Conservation (phyloP, 37 sponge, comb jelly and placozoan genomes). For the Petrosia ficiformis region DNA sequence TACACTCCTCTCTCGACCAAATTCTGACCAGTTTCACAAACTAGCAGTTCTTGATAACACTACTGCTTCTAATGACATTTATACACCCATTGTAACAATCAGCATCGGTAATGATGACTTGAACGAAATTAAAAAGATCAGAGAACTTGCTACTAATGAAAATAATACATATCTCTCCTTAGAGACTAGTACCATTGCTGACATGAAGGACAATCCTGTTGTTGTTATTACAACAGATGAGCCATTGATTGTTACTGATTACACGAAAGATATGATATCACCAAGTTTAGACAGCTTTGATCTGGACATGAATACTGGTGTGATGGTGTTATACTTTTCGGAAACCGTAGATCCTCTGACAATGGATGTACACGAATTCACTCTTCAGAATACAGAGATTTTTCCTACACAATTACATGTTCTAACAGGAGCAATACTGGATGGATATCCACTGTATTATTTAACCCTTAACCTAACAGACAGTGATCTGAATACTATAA, state of each 20-base stretch:
- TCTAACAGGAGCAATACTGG: constrained; percentile 46
- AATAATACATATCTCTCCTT: constrained; percentile 67
- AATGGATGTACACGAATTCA: constrained; percentile 60
- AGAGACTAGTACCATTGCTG: constrained; percentile 31
- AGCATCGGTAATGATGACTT: constrained; percentile 62
- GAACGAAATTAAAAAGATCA: constrained; percentile 67
- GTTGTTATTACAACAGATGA: constrained; percentile 10
- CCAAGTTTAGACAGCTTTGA: constrained; percentile 61
- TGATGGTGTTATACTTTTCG: constrained; percentile 62
- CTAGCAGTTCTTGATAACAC: constrained; percentile 20
- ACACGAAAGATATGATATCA: constrained; percentile 35
- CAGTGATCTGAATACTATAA: constrained; percentile 75
- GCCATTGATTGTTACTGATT: constrained; percentile 57
- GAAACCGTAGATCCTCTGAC: constrained; percentile 75
- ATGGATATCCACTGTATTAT: constrained; percentile 7
- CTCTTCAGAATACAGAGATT: constrained; percentile 39
- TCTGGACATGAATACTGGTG: constrained; percentile 67
- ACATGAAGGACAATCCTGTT: constrained; percentile 71
- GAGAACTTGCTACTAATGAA: constrained; percentile 51
- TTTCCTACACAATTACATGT: not conserved
- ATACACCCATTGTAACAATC: constrained; percentile 54
- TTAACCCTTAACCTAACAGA: constrained; percentile 35
- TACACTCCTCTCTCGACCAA: constrained; percentile 54
- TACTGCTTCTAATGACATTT: constrained; percentile 42
- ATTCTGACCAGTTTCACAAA: constrained; percentile 5